Evolutionary conservation across 2,888 invertebrate species (phyloP).

Genomic region (Torymus tubicola): DNA sequence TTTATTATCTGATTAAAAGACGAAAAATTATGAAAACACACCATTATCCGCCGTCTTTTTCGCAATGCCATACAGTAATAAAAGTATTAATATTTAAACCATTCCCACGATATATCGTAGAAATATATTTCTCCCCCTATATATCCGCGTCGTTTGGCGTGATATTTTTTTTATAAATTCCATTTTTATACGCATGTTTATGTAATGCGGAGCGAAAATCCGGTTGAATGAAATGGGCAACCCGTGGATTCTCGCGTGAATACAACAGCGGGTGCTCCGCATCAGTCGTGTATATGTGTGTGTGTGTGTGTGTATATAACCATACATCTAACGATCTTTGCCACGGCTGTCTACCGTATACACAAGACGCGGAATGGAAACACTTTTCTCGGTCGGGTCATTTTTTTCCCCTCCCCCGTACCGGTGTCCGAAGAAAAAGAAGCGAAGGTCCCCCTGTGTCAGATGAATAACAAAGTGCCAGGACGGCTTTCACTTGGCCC

Average conservation of each 20-base stretch:
- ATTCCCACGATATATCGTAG: too few relatives aligned
- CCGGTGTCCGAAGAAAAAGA: not conserved
- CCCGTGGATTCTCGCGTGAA: conserved; percentile 7
- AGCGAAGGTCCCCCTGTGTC: conserved; percentile 10
- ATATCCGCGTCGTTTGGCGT: too few relatives aligned
- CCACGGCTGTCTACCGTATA: not conserved
- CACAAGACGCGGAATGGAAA: conserved; percentile 18
- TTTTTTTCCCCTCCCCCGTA: conserved; percentile 15
- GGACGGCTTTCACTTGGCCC: not conserved
- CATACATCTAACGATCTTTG: not conserved
- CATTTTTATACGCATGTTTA: conserved; percentile 34
- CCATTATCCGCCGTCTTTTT: not conserved
- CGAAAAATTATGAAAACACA: not conserved
- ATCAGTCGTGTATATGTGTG: not conserved
- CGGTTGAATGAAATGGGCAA: conserved; percentile 31
- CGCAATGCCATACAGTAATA: too few relatives aligned
- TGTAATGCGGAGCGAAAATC: conserved; percentile 23
- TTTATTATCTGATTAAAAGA: not conserved
- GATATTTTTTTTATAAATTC: conserved; percentile 17
- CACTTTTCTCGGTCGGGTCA: conserved; percentile 33
- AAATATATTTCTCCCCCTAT: too few relatives aligned
- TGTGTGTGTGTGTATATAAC: not conserved
- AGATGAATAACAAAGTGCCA: conserved; percentile 39
- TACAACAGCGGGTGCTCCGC: conserved; percentile 21
- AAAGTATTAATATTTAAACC: too few relatives aligned